phyloP scores from a whole-genome alignment of 2,888 invertebrate genomes.

The Punctoribates punctum region DNA sequence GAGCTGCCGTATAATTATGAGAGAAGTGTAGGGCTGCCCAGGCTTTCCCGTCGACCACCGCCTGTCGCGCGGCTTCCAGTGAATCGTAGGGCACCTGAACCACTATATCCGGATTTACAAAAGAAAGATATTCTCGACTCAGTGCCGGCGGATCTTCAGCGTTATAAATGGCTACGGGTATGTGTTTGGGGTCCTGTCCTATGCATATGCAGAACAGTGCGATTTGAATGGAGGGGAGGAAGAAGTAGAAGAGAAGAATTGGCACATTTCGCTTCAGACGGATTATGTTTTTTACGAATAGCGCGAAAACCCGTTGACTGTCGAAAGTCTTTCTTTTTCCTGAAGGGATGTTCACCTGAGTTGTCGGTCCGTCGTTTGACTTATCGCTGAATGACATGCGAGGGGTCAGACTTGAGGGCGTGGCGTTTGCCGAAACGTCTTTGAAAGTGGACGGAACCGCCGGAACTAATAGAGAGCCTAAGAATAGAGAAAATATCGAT shows the following conservation, averaged over 20 bases:
- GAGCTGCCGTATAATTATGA: conserved; percentile 62
- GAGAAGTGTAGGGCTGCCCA: conserved; percentile 82
- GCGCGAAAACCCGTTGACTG: conserved; percentile 33
- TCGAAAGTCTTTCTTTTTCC: conserved; percentile 36
- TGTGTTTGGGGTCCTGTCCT: conserved; percentile 43
- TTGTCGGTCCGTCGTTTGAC: not conserved
- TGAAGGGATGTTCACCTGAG: conserved; percentile 23
- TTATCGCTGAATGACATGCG: conserved; percentile 43
- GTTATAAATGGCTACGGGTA: conserved; percentile 44
- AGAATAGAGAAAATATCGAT: not conserved
- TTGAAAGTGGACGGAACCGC: conserved; percentile 40
- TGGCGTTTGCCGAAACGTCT: conserved; percentile 41
- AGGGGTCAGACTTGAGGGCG: conserved; percentile 41
- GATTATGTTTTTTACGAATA: conserved; percentile 42
- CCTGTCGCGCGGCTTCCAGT: conserved; percentile 63
- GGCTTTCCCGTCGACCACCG: conserved; percentile 70
- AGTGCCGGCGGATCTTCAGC: conserved; percentile 42
- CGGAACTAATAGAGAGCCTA: conserved; percentile 38
- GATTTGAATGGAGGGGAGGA: conserved; percentile 44
- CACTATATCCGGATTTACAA: conserved; percentile 41
- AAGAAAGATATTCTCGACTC: conserved; percentile 36
- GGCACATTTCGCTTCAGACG: conserved; percentile 43
- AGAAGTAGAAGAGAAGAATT: conserved; percentile 40
- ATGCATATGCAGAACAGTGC: conserved; percentile 45
- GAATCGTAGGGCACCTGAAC: conserved; percentile 43